phyloP scores from a whole-genome alignment of 2,797 vertebrate species.

The Pangasius larnaudii region DNA sequence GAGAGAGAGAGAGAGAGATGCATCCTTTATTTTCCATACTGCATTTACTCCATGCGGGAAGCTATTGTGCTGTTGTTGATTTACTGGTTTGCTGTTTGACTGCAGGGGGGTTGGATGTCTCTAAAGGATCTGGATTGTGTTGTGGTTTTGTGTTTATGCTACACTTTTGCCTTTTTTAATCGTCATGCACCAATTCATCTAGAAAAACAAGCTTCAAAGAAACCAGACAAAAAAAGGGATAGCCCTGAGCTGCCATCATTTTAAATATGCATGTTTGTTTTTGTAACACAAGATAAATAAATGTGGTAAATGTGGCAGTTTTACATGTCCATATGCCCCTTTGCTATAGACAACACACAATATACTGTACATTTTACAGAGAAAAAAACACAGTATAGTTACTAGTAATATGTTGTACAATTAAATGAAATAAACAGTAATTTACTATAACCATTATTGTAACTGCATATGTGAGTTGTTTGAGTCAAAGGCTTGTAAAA shows the following conservation, averaged over 20 bases:
- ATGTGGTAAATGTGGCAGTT: neutral
- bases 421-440: neutral
- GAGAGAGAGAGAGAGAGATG: slow-evolving; percentile 15
- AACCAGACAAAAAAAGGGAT: neutral
- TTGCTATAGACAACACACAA: neutral
- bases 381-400: neutral
- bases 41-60: slow-evolving; percentile 22
- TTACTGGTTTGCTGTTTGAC: neutral
- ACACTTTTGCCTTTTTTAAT: neutral
- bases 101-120: neutral
- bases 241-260: neutral
- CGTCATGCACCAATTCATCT: neutral
- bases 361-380: neutral
- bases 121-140: neutral
- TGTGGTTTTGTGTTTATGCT: neutral
- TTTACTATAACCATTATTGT: neutral
- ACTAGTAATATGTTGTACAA: neutral
- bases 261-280: neutral
- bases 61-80: neutral
- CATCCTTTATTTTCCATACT: slow-evolving; percentile 11
- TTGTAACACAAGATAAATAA: slow-evolving; percentile 6
- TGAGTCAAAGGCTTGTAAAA: neutral
- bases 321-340: neutral
- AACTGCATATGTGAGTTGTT: neutral
- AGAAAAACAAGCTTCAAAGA: neutral